Evolutionary conservation across 2,113 vertebrate species (phyloP), one percentile per base, ranked within the genome.

Genomic region (Ibidorhyncha struthersii): DNA sequence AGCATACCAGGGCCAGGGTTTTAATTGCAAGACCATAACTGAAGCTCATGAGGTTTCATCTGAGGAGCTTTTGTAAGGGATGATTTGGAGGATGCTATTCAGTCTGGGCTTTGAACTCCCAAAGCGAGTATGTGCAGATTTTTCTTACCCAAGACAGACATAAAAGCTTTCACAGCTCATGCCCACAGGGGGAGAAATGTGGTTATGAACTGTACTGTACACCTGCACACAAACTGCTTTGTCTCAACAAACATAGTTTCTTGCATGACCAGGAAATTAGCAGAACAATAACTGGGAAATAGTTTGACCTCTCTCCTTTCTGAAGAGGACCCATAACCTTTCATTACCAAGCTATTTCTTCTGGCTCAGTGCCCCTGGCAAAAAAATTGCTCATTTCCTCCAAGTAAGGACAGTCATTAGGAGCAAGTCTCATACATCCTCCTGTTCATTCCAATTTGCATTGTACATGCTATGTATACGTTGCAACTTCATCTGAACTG

Each of bases 11-110:
- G 15, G 26, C 65, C n/a, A 89, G 66, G 55, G 67, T 56, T 97
- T 96, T 87, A 92, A 93, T 91, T 93, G 49, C 50, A 63, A 80
- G 63, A 63, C 49, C 6, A 4, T 94, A 95, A 93, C 72, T 83
- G 86, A 90, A 77, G 87, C 36, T 87, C 74, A 56, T 83, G 53
- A 86, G 49, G 56, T 90, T 98, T 96, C 30, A 6, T 84, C 65
- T 56, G 58, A 49, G 43, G 21, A 77, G 21, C 4, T n/a, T 72
- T 36, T 61, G 5, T 63, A 59, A 76, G 61, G n/a, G 23, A 30
- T 43, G 36, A 79, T 95, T 92, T 92, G 90, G 38, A 86, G 79
- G 80, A 69, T 58, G 17, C 13, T 66, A 9, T 88, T 91, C 73
- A 74, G 11, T 52, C 38, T 90, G 45, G 55, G 22, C 16, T 80